Conservation (phyloP, 1,140 invertebrate genomes). For the Thaumatotibia leucotreta region DNA sequence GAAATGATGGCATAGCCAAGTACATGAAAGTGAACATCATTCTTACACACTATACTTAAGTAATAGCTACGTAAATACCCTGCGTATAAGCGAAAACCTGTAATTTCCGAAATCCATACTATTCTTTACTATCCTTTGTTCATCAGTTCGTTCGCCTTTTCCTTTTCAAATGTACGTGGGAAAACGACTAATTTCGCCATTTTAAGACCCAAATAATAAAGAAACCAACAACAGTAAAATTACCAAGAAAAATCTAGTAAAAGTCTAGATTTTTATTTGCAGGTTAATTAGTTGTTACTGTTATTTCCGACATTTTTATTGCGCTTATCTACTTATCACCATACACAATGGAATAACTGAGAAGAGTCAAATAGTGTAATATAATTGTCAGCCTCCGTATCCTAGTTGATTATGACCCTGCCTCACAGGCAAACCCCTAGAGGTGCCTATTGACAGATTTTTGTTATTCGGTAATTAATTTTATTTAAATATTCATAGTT, state of each 20-base stretch:
- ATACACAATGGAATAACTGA: too few relatives aligned
- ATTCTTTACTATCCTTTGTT: neutral
- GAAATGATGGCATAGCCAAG: too few relatives aligned
- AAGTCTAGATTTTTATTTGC: slow-evolving; percentile 9
- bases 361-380: too few relatives aligned
- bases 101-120: neutral
- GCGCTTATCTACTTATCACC: neutral
- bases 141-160: neutral
- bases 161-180: neutral
- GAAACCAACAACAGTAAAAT: neutral
- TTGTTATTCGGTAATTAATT: too few relatives aligned
- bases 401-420: too few relatives aligned
- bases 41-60: too few relatives aligned
- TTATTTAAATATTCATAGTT: too few relatives aligned
- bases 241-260: neutral
- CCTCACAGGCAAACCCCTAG: too few relatives aligned
- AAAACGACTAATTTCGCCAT: slow-evolving; percentile 1
- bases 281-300: neutral
- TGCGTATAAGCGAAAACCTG: neutral
- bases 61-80: neutral
- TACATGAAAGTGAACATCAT: neutral
- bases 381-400: too few relatives aligned
- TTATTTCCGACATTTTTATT: neutral
- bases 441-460: too few relatives aligned
- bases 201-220: neutral